These are phyloP conservation scores for Montipora foliosa DNA, from an alignment of 64 coral and sea anemone genomes.

Conservation along the genomic window DNA sequence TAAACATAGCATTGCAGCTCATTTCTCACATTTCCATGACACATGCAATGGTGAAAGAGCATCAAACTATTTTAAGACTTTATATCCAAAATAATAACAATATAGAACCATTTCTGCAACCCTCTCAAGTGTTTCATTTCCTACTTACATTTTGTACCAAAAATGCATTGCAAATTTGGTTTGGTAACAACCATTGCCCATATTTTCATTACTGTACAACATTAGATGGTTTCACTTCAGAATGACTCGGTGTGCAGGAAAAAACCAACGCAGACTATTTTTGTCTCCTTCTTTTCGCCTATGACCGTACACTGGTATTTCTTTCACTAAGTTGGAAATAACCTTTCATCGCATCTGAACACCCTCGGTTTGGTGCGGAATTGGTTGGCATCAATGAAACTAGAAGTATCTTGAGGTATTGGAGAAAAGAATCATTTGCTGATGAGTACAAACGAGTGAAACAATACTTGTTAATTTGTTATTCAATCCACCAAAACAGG, in stretches of 20 bases:
- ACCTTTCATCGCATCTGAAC: neutral
- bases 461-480: neutral
- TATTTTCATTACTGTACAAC: conserved; percentile 7
- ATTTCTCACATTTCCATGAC: neutral
- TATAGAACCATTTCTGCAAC: no score
- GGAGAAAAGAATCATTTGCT: neutral
- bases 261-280: conserved; percentile 30
- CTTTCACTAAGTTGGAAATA: conserved; percentile 3
- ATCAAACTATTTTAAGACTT: no score
- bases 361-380: neutral
- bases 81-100: no score
- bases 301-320: neutral
- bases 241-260: neutral
- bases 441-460: neutral
- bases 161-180: neutral
- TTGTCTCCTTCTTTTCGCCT: conserved; percentile 7
- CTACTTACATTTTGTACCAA: conserved; percentile 8
- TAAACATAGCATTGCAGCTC: neutral
- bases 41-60: no score
- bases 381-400: conserved; percentile 13
- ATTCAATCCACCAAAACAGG: neutral
- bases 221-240: neutral
- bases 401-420: conserved; percentile 24
- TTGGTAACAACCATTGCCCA: neutral
- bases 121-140: neutral